Evolutionary conservation across 2,888 invertebrate genomes (phyloP).

Genomic region (Drosophila histrio): DNA sequence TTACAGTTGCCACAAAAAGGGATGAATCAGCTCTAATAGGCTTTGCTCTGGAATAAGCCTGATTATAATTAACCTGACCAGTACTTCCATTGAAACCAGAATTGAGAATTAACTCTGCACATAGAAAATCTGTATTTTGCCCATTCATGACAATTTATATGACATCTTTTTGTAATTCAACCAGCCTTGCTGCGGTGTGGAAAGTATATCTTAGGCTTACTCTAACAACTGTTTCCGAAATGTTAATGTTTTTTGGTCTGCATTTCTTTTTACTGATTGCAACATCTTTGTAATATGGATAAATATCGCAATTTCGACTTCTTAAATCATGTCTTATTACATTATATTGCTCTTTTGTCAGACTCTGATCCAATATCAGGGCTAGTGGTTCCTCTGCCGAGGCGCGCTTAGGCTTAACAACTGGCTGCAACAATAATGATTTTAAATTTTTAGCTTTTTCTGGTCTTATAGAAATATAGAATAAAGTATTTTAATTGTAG

Average conservation of each 20-base stretch:
- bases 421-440: not conserved
- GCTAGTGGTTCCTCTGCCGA: not conserved
- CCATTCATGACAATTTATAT: not conserved
- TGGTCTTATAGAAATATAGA: too few species aligned
- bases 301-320: not conserved
- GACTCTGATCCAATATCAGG: not conserved
- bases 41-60: not conserved
- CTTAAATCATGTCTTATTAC: not conserved
- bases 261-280: not conserved
- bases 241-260: not conserved
- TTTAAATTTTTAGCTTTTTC: not conserved
- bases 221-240: not conserved
- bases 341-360: not conserved
- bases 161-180: not conserved
- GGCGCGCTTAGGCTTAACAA: not conserved
- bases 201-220: not conserved
- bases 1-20: not conserved
- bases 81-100: not conserved
- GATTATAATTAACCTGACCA: not conserved
- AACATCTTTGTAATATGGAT: not conserved
- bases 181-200: not conserved
- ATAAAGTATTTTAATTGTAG: too few species aligned
- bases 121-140: not conserved
- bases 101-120: not conserved
- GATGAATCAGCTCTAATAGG: not conserved